Percentiles rank a stretch among this genome's conserved stretches.
Evolutionary conservation across 23 tunicate species (phyloP).

Genomic region (Oikopleura albicans): DNA sequence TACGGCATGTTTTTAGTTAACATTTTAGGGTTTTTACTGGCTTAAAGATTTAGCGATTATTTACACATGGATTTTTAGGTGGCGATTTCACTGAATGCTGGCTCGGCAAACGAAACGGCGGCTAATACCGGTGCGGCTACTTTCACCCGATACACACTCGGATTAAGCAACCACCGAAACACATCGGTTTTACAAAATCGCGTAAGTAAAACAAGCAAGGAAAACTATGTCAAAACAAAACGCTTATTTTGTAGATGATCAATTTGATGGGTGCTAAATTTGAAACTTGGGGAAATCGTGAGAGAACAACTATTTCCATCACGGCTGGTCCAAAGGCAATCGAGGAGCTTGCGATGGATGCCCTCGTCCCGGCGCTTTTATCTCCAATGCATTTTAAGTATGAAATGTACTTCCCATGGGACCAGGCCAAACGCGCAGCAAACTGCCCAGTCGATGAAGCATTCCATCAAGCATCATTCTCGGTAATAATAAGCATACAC

Average conservation of each 20-base stretch:
- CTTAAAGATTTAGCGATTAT: no score
- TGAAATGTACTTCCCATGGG: conserved; percentile 10
- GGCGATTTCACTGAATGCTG: not conserved
- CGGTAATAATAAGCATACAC: no score
- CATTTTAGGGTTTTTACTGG: no score
- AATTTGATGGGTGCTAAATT: not conserved
- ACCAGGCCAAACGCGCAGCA: not conserved
- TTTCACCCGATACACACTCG: conserved; percentile 17
- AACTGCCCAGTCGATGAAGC: conserved; percentile 4
- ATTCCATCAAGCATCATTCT: not conserved
- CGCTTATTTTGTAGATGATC: not conserved
- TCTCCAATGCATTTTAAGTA: not conserved
- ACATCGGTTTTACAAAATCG: not conserved
- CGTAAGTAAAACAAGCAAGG: not conserved
- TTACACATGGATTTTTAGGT: not conserved
- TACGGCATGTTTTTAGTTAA: no score
- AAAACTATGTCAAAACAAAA: not conserved
- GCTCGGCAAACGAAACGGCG: not conserved
- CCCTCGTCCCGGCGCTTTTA: not conserved
- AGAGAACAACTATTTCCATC: not conserved
- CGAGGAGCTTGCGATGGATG: not conserved
- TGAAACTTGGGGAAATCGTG: not conserved
- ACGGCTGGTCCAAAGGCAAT: conserved; percentile 16
- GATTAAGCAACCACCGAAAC: not conserved
- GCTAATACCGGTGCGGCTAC: not conserved